Conservation (phyloP, 2,888 invertebrate species). For the Creontiades dilutus region DNA sequence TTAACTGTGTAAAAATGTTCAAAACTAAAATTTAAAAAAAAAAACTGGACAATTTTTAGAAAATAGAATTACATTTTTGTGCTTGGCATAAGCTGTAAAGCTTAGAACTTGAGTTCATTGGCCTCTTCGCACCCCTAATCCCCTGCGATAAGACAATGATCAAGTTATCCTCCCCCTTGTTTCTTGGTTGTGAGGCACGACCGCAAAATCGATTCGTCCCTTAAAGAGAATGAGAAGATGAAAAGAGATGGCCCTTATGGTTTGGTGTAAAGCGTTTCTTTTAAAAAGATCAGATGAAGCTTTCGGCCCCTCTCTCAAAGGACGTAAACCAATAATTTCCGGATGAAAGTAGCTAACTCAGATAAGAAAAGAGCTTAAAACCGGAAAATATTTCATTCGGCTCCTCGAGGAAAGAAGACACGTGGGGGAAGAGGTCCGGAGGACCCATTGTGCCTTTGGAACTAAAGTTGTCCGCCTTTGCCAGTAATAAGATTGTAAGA, state of each 20-base stretch:
- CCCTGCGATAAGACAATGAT: background rate
- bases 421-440: background rate
- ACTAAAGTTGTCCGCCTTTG: conserved; percentile 34
- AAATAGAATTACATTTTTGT: too few species aligned
- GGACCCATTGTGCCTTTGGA: conserved; percentile 8
- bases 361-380: conserved; percentile 17
- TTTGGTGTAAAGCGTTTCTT: background rate
- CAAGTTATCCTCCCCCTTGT: conserved; percentile 1
- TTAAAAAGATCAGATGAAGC: background rate
- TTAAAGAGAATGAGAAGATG: background rate
- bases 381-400: conserved; percentile 28
- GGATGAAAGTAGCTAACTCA: background rate
- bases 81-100: too few species aligned
- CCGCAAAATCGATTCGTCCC: background rate
- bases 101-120: too few species aligned
- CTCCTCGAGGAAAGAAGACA: background rate
- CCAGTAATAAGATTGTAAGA: conserved; percentile 20
- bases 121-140: too few species aligned
- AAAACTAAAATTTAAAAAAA: too few species aligned
- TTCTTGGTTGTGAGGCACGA: conserved; percentile 1
- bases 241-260: background rate
- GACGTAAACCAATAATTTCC: conserved; percentile 40
- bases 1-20: too few species aligned
- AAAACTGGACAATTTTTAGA: too few species aligned
- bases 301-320: background rate